Evolutionary conservation across 2,888 invertebrate species (phyloP), one percentile per base, ranked within the genome.

Genomic region (Drosophila merina): DNA sequence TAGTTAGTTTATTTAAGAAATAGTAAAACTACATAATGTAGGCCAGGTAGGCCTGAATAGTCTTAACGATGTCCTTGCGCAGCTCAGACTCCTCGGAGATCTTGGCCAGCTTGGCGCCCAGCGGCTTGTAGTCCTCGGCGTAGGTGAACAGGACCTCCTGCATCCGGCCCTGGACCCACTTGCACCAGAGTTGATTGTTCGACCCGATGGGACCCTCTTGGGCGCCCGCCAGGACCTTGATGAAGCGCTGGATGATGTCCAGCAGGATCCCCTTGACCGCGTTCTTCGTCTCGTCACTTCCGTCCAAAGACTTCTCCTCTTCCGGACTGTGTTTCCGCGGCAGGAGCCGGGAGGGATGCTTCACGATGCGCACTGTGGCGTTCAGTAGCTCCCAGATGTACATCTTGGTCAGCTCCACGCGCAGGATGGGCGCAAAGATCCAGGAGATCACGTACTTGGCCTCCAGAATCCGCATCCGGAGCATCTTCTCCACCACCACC

Each of bases 321-420:
- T 0, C 8, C 10, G 2, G 8, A 3, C 20, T n/a, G 7, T 10
- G 10, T 3, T 45, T 30, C 12, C 9, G 14, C 0, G 40, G 12
- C 4, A 7, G 6, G 1, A 56, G 7, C 3, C 42, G 8, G 8
- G 10, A 5, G 1, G 59, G 49, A 20, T 55, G 14, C 38, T 67
- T 75, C 9, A 62, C 57, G 7, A 30, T 57, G 4, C 57, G 64
- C 0, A 82, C 12, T 4, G 42, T 31, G 4, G 33, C 9, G 4
- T 74, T 14, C 0, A 82, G 51, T 48, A 86, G 9, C 14, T 82
- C 81, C 81, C 81, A 82, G 0, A 63, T 1, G 40, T 83, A 82
- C 66, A 80, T 72, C 30, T 77, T 75, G 20, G 44, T 45, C 6
- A 82, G 26, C 0, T 86, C 74, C 7, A 33, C 8, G 28, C 72